Evolutionary conservation across 2,888 invertebrate genomes (phyloP).

Genomic region (Teinopalpus imperialis): DNA sequence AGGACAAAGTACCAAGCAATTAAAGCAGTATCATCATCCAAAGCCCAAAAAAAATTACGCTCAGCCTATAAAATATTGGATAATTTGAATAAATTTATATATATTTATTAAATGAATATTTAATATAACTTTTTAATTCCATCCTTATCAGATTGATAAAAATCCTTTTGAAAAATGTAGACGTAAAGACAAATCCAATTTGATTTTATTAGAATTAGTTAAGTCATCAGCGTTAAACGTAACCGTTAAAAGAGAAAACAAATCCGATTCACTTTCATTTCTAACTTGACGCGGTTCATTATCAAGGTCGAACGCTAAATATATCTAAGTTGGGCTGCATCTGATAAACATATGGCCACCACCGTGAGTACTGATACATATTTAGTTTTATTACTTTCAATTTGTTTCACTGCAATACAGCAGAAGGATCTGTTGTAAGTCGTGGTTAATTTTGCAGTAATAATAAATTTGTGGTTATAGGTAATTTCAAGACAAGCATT

Average conservation of each 20-base stretch:
- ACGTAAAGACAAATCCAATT: slow-evolving; percentile 40
- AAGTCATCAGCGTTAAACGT: slow-evolving; percentile 63
- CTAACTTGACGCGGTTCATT: slow-evolving; percentile 70
- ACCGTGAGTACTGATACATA: background rate
- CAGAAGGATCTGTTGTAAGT: background rate
- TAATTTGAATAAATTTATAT: too few relatives aligned
- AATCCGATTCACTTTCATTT: slow-evolving; percentile 77
- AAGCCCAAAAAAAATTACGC: too few relatives aligned
- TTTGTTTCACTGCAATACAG: background rate
- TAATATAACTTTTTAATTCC: too few relatives aligned
- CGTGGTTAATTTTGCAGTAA: slow-evolving; percentile 1
- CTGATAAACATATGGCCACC: slow-evolving; percentile 17
- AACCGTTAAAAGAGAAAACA: slow-evolving; percentile 74
- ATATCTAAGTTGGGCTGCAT: slow-evolving; percentile 24
- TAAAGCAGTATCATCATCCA: too few relatives aligned
- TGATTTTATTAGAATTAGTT: slow-evolving; percentile 53
- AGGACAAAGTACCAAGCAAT: too few relatives aligned
- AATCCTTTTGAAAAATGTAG: too few relatives aligned
- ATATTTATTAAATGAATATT: too few relatives aligned
- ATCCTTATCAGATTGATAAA: too few relatives aligned
- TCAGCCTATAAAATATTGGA: too few relatives aligned
- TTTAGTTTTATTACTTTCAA: slow-evolving; percentile 3
- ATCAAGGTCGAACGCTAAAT: slow-evolving; percentile 64
- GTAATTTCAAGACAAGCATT: slow-evolving; percentile 24
- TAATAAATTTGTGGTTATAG: slow-evolving; percentile 13